Evolutionary conservation across 2,888 invertebrate genomes (phyloP), one percentile per base, ranked within the genome.

Genomic region (Tetanocera ferruginea): DNA sequence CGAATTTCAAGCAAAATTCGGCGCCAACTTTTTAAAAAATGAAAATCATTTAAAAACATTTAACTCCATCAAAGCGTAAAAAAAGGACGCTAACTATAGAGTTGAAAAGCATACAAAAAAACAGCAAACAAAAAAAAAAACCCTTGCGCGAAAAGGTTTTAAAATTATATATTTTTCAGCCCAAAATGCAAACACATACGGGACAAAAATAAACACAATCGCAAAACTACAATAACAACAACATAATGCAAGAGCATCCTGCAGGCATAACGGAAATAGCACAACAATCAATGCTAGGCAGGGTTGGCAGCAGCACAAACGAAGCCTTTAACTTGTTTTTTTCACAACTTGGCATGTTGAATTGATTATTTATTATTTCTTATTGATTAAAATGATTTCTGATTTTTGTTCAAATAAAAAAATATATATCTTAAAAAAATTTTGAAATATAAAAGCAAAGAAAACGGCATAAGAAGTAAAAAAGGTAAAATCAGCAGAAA

Each of bases 281-380:
- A 55, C 34, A 55, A 66, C 62, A 78, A 34, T 19, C 31, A 78
- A 52, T 14, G 19, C 37, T 2, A 17, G 14, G 0, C 52, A 69
- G 51, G 51, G 23, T 28, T 72, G 78, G 31, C 51, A 6, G 34
- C 23, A 19, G 71, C 31, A 23, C n/a, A 73, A 79, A 67, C 71
- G 80, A 81, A 81, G 78, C 80, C 82, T 83, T 81, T 81, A 76
- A 81, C 80, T 83, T 83, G 82, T 79, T 78, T 71, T 82, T 84
- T 82, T 79, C 83, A 82, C 83, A 83, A 83, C 82, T 83, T 82
- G 81, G 34, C 78, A 78, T 74, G 55, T 51, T 43, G 76, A 75
- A 78, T 80, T 78, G 81, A 80, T 82, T 85, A 84, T 85, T 86
- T 85, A 85, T 85, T 85, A 83, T 82, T 80, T 83, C 81, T 81